These are phyloP conservation scores for Ernsta delagoae DNA, from an alignment of 2,888 invertebrate species.

Conservation along the genomic window DNA sequence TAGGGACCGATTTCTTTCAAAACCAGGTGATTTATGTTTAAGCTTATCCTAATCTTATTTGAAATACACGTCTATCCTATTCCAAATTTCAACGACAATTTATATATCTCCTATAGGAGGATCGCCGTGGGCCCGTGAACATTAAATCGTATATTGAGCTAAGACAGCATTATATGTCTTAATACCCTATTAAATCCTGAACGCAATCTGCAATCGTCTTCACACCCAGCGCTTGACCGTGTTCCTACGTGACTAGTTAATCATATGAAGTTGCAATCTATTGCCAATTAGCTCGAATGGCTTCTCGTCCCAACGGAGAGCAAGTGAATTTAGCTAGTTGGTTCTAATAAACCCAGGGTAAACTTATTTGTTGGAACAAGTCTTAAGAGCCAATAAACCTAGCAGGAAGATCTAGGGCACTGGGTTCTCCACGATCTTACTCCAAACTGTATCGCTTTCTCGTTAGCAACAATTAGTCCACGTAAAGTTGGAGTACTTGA, in stretches of 20 bases:
- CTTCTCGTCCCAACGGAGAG: constrained; percentile 31
- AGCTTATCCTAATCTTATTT: neutral
- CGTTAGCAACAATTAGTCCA: constrained; percentile 16
- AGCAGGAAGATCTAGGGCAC: constrained; percentile 22
- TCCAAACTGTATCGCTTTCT: constrained; percentile 18
- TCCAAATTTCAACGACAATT: neutral
- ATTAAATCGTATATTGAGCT: neutral
- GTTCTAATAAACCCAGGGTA: constrained; percentile 33
- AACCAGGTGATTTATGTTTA: constrained; percentile 28
- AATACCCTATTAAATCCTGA: neutral
- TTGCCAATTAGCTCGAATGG: constrained; percentile 34
- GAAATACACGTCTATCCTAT: no score
- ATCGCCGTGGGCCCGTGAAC: neutral
- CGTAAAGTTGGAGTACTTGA: neutral
- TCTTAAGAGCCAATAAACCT: constrained; percentile 35
- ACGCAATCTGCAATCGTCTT: constrained; percentile 27
- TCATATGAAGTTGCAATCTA: constrained; percentile 59
- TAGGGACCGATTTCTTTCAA: constrained; percentile 20
- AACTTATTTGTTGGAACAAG: constrained; percentile 33
- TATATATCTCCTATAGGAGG: neutral
- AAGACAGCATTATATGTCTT: neutral
- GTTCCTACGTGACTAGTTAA: constrained; percentile 51
- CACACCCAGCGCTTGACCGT: constrained; percentile 31
- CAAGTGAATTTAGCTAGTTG: constrained; percentile 36
- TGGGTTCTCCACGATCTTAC: constrained; percentile 1